Evolutionary conservation across 2,797 vertebrate genomes (phyloP).

Genomic region (Buphagus erythrorhynchus): DNA sequence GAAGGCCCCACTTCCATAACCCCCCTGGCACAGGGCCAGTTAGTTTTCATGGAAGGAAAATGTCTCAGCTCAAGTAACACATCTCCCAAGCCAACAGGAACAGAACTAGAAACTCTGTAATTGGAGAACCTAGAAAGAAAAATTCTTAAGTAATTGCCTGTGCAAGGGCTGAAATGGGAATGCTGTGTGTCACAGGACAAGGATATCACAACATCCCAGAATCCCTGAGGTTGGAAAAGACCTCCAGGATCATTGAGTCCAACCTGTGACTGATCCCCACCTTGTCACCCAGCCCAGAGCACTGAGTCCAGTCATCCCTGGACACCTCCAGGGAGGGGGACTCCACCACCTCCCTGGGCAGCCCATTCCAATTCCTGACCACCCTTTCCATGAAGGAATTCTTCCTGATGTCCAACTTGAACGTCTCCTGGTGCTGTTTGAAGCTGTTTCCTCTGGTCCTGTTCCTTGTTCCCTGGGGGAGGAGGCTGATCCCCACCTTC

Average conservation of each 20-base stretch:
- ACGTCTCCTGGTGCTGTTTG: background rate
- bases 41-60: background rate
- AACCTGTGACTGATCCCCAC: accelerated
- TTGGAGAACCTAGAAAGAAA: background rate
- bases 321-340: accelerated
- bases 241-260: accelerated
- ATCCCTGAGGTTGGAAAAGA: background rate
- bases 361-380: accelerated
- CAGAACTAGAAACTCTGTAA: background rate
- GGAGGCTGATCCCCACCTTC: background rate
- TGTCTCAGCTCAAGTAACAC: background rate
- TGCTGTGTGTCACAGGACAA: background rate
- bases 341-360: background rate
- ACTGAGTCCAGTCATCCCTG: accelerated
- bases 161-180: background rate
- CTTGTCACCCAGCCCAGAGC: background rate
- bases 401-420: background rate
- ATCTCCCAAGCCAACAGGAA: background rate
- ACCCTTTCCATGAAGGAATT: background rate
- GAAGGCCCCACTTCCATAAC: background rate
- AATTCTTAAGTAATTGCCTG: background rate
- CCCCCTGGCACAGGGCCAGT: background rate
- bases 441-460: accelerated
- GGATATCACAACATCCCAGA: background rate
- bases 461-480: background rate